Base-by-base conservation (phyloP, 2,888 invertebrate species). In the Heliconius erato region DNA sequence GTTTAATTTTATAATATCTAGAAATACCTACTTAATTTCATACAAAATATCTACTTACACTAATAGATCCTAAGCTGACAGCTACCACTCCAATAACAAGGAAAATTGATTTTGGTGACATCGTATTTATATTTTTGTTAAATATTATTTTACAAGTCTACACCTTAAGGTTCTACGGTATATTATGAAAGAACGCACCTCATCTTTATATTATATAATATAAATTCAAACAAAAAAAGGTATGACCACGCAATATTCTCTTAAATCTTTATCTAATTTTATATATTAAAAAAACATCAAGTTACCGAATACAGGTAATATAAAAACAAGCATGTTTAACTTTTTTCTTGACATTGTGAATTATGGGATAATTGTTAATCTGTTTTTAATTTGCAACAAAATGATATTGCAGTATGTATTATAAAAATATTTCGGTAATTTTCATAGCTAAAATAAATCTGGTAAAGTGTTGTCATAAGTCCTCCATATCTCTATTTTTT, bases 21-120 rank as follows among this genome's bases (percentile, higher is more conserved):
- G 2, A 54, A 2, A 54, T 54, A 54, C 49, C 49, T 59, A 59
- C 59, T 59, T 59, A 19, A 23, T 23, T 35, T 35, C 1, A 5
- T n/a, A 40, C 16, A 6, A 71, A 44, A 26, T 26, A 44, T 72
- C 0, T 16, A 72, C 87, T 88, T 82, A 88, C 88, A 65, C 77
- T 74, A 40, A 83, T 86, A 84, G 80, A 84, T 71, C 83, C 83
- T 59, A 88, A 85, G 71, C 83, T 85, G 40, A 86, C 81, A 67
- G 86, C 86, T 35, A 76, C 9, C n/a, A 87, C 40, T 74, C 83
- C 86, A 79, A 85, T 28, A 35, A 85, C 81, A 71, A 88, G 76
- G 69, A 88, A 79, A 71, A 85, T 78, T 68, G 83, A 86, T 54
- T 85, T 82, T 14, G 86, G 32, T n/a, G 83, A 78, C 76, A 83